Evolutionary conservation across 2,113 vertebrate species (phyloP).

Genomic region (Phrynosoma platyrhinos): DNA sequence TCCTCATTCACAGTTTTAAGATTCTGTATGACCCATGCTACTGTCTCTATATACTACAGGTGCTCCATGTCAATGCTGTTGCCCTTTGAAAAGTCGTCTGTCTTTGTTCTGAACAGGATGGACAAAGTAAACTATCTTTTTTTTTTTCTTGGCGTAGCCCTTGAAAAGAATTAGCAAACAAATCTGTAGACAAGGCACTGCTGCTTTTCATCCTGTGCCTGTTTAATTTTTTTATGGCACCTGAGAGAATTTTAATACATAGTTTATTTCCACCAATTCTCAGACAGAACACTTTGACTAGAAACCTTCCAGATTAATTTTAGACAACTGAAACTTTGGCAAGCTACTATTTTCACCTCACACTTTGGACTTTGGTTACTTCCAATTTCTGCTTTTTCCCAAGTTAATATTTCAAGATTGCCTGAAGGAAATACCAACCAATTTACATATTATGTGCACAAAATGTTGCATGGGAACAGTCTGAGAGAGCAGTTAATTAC

Average conservation of each 20-base stretch:
- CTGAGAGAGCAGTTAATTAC: not conserved
- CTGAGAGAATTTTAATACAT: constrained; percentile 1
- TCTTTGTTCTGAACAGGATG: constrained; percentile 12
- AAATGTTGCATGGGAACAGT: not conserved
- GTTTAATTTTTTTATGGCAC: not conserved
- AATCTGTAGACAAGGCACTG: not conserved
- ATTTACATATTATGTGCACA: not conserved
- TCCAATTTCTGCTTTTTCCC: not conserved
- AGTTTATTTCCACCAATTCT: constrained; percentile 23
- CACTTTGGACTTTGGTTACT: not conserved
- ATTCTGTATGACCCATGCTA: not conserved
- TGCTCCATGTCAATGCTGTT: not conserved
- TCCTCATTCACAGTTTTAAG: not conserved
- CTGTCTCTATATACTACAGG: constrained; percentile 31
- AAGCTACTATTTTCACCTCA: not conserved
- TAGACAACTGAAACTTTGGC: not conserved
- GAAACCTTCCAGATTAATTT: constrained; percentile 6
- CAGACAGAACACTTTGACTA: constrained; percentile 8
- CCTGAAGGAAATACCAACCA: not conserved
- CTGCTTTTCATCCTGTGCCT: not conserved
- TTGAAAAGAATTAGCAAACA: constrained; percentile 37
- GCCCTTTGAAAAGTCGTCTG: not conserved
- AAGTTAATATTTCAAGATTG: not conserved
- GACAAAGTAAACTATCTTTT: constrained; percentile 13
- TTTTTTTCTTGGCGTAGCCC: constrained; percentile 18